phyloP scores from a whole-genome alignment of 2,797 vertebrate genomes.

The Tiaroga cobitis region DNA sequence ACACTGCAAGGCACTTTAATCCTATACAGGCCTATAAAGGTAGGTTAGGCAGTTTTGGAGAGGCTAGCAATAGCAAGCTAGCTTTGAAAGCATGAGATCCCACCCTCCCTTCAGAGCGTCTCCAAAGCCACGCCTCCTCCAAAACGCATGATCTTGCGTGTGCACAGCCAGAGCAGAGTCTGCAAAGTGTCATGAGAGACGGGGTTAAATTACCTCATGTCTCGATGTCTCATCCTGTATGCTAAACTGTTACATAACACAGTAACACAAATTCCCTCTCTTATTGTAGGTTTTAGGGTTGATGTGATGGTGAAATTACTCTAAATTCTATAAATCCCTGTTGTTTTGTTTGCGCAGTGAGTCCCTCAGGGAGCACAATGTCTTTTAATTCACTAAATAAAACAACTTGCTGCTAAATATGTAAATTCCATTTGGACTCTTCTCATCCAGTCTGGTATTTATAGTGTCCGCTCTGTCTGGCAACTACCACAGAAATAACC shows the following conservation, averaged over 20 bases:
- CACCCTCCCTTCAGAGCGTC: background rate
- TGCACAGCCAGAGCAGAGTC: background rate
- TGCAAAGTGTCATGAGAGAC: background rate
- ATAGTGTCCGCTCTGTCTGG: background rate
- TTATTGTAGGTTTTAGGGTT: background rate
- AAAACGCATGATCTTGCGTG: background rate
- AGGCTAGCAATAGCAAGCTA: background rate
- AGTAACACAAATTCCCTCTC: background rate
- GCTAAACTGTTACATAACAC: background rate
- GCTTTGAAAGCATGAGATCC: background rate
- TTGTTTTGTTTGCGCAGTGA: background rate
- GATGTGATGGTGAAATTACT: background rate
- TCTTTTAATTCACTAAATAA: background rate
- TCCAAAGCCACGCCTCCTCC: too few species aligned
- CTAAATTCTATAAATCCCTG: background rate
- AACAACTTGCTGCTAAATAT: background rate
- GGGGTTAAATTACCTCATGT: background rate
- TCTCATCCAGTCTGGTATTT: constrained; percentile 44
- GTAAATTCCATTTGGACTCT: constrained; percentile 23
- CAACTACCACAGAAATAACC: background rate
- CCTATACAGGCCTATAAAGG: too few species aligned
- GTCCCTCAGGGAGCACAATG: background rate
- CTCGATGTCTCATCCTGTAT: background rate
- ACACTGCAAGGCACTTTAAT: too few species aligned
- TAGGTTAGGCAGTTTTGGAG: background rate